Evolutionary conservation across 2,888 invertebrate species (phyloP), one percentile per base, ranked within the genome.

Genomic region (Lumbricus terrestris): DNA sequence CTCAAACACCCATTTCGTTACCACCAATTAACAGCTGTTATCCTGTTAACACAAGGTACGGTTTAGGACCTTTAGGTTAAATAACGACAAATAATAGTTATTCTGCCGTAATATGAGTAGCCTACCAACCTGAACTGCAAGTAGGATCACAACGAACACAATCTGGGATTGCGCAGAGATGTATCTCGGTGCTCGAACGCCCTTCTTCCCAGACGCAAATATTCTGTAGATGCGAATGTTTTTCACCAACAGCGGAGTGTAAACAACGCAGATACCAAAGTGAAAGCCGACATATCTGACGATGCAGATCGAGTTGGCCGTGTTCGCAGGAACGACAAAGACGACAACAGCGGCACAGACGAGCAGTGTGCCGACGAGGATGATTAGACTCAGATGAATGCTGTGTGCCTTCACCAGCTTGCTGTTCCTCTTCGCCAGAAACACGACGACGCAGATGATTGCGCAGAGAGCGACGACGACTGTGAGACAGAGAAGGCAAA

Each of bases 201-300:
- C 15, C 35, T 85, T 92, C 89, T 91, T 90, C 0, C 92, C 92
- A 88, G 91, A 90, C 29, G 90, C 88, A 82, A 93, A 93, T 83
- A 93, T 93, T n/a, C 93, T 89, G 90, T 91, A 93, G 42, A 93
- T 92, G 20, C 93, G 33, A 34, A 90, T 90, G 0, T 92, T 91
- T 47, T 92, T 92, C 33, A 92, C 92, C 23, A 93, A 91, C n/a
- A 93, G 91, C 8, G 93, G 92, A 3, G 91, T 92, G 90, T 93
- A 93, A 29, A 92, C 90, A 42, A 91, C 88, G 33, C 92, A 88
- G 89, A 93, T 92, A 54, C 92, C 91, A 20, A 92, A 88, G 69
- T 91, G 91, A 88, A 93, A 92, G n/a, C 92, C 91, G 69, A 93
- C 83, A 29, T 82, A 47, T 35, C 54, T 34, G 5, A 35, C 34